Evolutionary conservation across 1,140 invertebrate species (phyloP), one percentile per base, ranked within the genome.

Genomic region (Drosophila ercepeae): DNA sequence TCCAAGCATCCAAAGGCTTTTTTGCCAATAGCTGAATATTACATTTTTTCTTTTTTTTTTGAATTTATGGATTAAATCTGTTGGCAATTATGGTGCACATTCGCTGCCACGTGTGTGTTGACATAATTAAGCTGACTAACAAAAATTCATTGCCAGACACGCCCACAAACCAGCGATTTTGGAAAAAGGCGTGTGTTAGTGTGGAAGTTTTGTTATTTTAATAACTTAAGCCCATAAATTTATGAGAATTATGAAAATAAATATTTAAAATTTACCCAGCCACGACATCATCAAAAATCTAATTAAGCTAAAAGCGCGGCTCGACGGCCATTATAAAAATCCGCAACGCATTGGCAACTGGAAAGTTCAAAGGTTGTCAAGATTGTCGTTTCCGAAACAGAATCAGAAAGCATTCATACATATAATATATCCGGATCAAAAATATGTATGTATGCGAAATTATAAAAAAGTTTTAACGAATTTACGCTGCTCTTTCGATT

Each of bases 231-330:
- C 82, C 75, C 61, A 82, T 82, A 58, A 86, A 88, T 77, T 82
- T 88, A 81, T 86, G 61, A 78, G 70, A 88, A 81, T 86, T 88
- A 88, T 82, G 77, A 88, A 82, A 88, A 86, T 78, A 88, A 86
- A 88, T 78, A 88, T 42, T 42, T 34, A 41, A 84, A 44, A 58
- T 36, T 45, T 23, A 53, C 46, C 54, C 29, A 32, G 39, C 5
- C 1, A 8, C 16, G 19, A 42, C 11, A 36, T 2, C 46, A 51
- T 68, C 53, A 64, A 82, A 81, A 81, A 77, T 82, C 63, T 73
- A 70, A 82, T 82, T 76, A 77, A 39, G 46, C 71, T 59, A 39
- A 29, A 39, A 39, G 29, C 3, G 9, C 29, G 2, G 5, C 6
- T 7, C n/a, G n/a, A n/a, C n/a, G 34, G 25, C 45, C 55, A 75